Percentiles rank a stretch among this genome's conserved stretches.
phyloP scores from a whole-genome alignment of 2,113 vertebrate genomes.

The Thalassarche chlororhynchos region DNA sequence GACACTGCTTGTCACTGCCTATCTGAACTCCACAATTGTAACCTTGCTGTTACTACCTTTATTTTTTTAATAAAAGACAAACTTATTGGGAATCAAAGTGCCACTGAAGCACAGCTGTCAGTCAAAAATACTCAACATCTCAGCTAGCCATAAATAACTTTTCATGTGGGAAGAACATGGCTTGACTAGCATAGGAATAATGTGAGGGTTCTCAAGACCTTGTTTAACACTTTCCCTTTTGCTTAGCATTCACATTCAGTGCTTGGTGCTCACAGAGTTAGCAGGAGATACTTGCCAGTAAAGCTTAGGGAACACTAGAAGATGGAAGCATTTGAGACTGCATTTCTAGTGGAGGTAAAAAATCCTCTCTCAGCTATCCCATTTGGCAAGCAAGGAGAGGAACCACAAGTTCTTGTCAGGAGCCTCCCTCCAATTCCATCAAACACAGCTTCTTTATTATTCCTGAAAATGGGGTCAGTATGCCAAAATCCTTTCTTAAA shows the following conservation, averaged over 20 bases:
- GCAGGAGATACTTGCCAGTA: neutral
- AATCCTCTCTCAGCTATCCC: neutral
- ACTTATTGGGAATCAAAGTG: constrained; percentile 11
- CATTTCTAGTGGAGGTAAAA: neutral
- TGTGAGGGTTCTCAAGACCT: neutral
- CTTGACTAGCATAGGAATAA: neutral
- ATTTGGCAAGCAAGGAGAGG: neutral
- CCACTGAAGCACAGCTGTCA: constrained; percentile 35
- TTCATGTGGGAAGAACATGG: neutral
- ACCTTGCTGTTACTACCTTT: constrained; percentile 16
- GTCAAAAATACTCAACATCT: constrained; percentile 14
- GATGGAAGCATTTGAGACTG: neutral
- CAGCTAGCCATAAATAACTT: constrained; percentile 29
- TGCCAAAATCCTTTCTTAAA: neutral
- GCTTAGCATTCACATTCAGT: neutral
- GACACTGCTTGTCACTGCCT: constrained; percentile 42
- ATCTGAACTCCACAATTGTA: constrained; percentile 16
- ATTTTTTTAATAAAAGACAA: constrained; percentile 48
- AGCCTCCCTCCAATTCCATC: neutral
- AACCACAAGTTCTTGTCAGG: neutral
- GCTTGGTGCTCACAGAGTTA: neutral
- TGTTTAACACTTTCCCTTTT: neutral
- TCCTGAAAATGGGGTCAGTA: neutral
- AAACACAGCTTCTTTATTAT: neutral
- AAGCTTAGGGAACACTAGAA: neutral